Base-by-base conservation (phyloP, 2,113 vertebrate genomes). In the Ondatra zibethicus region DNA sequence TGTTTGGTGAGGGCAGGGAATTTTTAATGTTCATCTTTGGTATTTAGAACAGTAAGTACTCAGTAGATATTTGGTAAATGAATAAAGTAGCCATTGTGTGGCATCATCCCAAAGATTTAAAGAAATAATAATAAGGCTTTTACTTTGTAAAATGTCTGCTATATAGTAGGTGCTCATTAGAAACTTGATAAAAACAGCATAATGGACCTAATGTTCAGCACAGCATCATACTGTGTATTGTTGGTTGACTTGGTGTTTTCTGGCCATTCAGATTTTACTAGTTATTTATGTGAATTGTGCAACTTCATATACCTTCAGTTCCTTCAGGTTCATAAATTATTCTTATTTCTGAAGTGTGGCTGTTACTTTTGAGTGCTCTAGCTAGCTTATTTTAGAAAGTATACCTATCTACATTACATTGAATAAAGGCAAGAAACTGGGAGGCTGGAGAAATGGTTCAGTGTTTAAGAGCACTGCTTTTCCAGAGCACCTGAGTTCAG, bases 81-180 rank as follows among this genome's bases (percentile, higher is more conserved):
- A 92, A 82, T 75, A 76, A 76, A 93, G 39, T 81, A 91, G 61
- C 7, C 93, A 9, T 91, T 94, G 88, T 39, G 70, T 94, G 29
- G 52, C 14, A 36, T 66, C 6, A 31, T 77, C 31, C 29, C 27
- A 76, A 91, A 27, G n/a, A 86, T 89, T 94, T 70, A 58, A 96
- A 91, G 77, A 91, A 93, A 73, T 88, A 90, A 87, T 33, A 92
- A 45, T 92, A 86, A 91, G 86, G 25, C 50, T 91, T 89, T 72
- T 91, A 80, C 58, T 72, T 50, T 17, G 27, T 91, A 55, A 9
- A 91, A 7, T 95, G 5, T 11, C 33, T 61, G 12, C 47, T 55
- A 94, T 58, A 31, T 88, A 91, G 19, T 72, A 88, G 31, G 0
- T 80, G 9, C 84, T 92, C 89, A 75, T 42, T 89, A 91, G 70